phyloP scores from a whole-genome alignment of 2,888 invertebrate species.

The Parascotia fuliginaria region DNA sequence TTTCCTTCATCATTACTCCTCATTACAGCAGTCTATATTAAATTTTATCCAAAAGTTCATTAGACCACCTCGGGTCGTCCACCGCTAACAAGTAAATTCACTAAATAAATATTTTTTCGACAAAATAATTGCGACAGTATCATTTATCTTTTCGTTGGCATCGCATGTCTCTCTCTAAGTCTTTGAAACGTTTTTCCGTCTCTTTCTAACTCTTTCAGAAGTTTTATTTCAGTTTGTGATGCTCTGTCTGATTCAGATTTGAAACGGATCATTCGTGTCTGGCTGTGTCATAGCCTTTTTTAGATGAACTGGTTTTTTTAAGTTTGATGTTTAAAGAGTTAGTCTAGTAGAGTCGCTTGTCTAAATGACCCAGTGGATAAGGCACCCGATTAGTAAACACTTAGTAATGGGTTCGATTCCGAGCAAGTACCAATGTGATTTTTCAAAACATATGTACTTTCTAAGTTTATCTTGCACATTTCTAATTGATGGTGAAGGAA shows the following conservation, averaged over 20 bases:
- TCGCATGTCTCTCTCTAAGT: too few species aligned
- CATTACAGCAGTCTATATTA: background rate
- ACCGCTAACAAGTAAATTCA: conserved; percentile 26
- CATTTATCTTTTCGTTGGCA: conserved; percentile 40
- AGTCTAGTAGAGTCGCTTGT: background rate
- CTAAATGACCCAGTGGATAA: too few species aligned
- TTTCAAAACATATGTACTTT: too few species aligned
- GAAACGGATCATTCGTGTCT: conserved; percentile 9
- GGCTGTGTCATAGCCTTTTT: conserved; percentile 7
- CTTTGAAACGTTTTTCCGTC: conserved; percentile 20
- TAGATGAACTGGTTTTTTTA: background rate
- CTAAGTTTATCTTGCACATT: too few species aligned
- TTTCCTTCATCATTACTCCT: conserved; percentile 9
- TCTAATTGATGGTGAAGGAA: too few species aligned
- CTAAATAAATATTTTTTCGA: conserved; percentile 26
- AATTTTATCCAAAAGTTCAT: conserved; percentile 28
- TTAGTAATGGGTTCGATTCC: too few species aligned
- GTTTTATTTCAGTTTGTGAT: conserved; percentile 30
- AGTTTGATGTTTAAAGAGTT: background rate
- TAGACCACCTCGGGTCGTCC: conserved; percentile 35
- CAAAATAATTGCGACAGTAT: conserved; percentile 37
- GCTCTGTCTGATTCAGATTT: conserved; percentile 12
- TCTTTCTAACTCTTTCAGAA: conserved; percentile 23
- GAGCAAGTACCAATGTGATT: too few species aligned
- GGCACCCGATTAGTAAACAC: too few species aligned